Conservation (phyloP, 2,797 vertebrate genomes). For the Myotis findleyi region DNA sequence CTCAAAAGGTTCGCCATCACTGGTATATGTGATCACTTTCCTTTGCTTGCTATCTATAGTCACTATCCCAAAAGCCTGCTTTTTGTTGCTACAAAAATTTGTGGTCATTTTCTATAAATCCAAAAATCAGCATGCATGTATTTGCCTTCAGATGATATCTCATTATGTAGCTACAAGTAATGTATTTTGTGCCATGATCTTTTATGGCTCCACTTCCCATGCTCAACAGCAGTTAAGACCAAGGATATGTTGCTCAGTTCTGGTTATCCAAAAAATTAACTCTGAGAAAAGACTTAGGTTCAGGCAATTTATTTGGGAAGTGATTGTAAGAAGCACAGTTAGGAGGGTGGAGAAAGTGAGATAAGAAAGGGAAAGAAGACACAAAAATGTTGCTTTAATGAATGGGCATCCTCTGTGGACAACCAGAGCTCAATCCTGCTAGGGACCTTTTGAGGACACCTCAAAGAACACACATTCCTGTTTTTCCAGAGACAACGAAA, state of each 20-base stretch:
- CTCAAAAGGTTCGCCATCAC: too few species aligned
- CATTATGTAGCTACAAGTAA: constrained; percentile 1
- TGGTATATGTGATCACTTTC: neutral
- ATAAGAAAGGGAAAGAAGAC: neutral
- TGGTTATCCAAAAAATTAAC: neutral
- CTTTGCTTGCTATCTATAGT: constrained; percentile 25
- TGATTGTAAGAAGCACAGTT: constrained; percentile 11
- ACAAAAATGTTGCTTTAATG: neutral
- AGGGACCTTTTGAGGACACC: neutral
- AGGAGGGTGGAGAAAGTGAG: constrained; percentile 9
- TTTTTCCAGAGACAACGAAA: constrained; percentile 61
- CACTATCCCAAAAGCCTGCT: constrained; percentile 29
- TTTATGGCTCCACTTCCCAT: neutral
- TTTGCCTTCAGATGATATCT: constrained; percentile 40
- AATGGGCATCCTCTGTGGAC: neutral
- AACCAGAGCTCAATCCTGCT: constrained; percentile 5
- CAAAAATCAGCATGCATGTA: neutral
- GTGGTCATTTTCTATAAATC: constrained; percentile 47
- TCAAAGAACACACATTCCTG: neutral
- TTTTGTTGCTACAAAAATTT: constrained; percentile 35
- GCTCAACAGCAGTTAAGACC: neutral
- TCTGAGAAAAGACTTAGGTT: constrained; percentile 43
- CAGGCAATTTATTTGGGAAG: neutral
- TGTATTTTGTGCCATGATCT: constrained; percentile 6
- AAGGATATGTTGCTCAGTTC: constrained; percentile 27